Conservation (phyloP, 2,797 vertebrate genomes). For the Allochrocebus solatus region DNA sequence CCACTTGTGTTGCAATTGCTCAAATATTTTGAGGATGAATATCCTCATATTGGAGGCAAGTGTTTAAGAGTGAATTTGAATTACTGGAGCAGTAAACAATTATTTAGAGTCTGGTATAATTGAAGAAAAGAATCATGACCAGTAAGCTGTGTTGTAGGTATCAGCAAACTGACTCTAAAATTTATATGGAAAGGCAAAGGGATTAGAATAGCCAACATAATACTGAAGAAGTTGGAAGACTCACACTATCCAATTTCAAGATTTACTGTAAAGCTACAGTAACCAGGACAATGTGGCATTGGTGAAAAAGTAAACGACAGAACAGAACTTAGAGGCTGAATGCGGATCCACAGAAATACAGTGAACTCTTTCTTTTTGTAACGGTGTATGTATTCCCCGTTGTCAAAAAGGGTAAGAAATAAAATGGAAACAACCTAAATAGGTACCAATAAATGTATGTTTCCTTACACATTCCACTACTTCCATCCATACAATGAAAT, state of each 20-base stretch:
- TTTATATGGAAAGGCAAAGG: background rate
- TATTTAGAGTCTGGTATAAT: background rate
- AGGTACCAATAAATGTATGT: background rate
- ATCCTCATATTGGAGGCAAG: background rate
- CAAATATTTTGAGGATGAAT: slow-evolving; percentile 7
- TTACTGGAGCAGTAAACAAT: background rate
- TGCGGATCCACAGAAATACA: background rate
- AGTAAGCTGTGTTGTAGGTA: background rate
- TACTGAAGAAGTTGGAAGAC: background rate
- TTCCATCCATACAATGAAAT: background rate
- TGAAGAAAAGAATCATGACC: background rate
- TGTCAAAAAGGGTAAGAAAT: background rate
- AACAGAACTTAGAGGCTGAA: background rate
- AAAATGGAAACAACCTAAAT: background rate
- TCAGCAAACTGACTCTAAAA: background rate
- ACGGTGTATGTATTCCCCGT: background rate
- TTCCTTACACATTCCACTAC: background rate
- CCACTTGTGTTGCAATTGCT: background rate
- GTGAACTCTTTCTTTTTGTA: background rate
- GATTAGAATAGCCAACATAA: background rate
- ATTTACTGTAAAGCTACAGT: background rate
- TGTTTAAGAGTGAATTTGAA: slow-evolving; percentile 25
- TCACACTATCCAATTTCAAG: background rate
- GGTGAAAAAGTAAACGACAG: background rate
- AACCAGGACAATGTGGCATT: background rate